Evolutionary conservation across 1,140 invertebrate species (phyloP).

Genomic region (Neodiprion pinetum): DNA sequence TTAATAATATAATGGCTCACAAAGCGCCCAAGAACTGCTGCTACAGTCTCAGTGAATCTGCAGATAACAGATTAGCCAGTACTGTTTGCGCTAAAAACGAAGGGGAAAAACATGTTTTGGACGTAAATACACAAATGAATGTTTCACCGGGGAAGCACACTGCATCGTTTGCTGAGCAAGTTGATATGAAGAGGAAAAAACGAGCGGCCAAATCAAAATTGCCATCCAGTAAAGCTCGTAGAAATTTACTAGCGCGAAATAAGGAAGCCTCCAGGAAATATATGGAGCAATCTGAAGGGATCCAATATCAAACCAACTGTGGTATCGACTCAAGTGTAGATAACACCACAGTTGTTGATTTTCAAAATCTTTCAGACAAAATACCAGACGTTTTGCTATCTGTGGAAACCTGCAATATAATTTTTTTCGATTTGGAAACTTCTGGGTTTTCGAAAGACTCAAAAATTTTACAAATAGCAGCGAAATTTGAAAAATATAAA

Average conservation of each 20-base stretch:
- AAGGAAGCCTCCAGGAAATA: conserved; percentile 21
- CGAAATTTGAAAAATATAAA: too few species aligned
- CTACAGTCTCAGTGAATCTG: too few species aligned
- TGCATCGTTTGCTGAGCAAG: not conserved
- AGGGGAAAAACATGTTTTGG: not conserved
- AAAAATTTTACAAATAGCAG: conserved; percentile 25
- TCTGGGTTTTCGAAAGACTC: conserved; percentile 21
- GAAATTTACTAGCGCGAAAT: conserved; percentile 12
- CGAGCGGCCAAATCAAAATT: conserved; percentile 16
- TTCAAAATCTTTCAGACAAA: not conserved
- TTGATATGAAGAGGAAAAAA: not conserved
- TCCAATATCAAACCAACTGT: conserved; percentile 24
- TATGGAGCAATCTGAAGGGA: conserved; percentile 23
- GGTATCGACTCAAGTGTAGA: not conserved
- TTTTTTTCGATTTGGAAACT: conserved; percentile 35
- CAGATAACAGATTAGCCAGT: too few species aligned
- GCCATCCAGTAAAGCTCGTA: conserved; percentile 11
- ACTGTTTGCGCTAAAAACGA: not conserved
- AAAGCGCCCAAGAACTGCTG: too few species aligned
- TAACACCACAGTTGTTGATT: not conserved
- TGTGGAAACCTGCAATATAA: conserved; percentile 7
- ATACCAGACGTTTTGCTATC: not conserved
- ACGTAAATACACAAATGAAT: not conserved
- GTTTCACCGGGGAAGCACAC: too few species aligned
- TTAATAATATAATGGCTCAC: too few species aligned